Percentiles rank a stretch among this genome's conserved stretches.
phyloP scores from a whole-genome alignment of 1,140 invertebrate genomes.

The Druon quercuslanigerum region DNA sequence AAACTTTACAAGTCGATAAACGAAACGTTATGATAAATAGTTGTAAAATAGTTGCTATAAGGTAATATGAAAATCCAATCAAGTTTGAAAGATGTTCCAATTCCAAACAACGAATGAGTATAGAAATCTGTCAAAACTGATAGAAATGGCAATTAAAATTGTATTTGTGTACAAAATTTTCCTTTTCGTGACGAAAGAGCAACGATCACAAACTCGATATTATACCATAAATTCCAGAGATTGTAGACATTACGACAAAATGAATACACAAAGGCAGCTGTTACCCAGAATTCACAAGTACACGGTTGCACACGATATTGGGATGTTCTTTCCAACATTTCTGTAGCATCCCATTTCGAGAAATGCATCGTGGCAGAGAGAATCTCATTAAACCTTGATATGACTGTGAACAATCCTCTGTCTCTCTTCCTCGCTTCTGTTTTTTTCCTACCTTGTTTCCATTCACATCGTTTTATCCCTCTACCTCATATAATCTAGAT shows the following conservation, averaged over 20 bases:
- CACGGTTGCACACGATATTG: slow-evolving; percentile 39
- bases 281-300: slow-evolving; percentile 43
- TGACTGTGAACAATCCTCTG: slow-evolving; percentile 31
- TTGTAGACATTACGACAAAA: slow-evolving; percentile 42
- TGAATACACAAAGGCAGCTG: slow-evolving; percentile 56
- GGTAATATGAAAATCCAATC: too few species aligned
- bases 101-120: background rate
- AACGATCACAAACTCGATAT: background rate
- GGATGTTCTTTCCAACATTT: slow-evolving; percentile 30
- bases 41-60: too few species aligned
- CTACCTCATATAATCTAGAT: slow-evolving; percentile 15
- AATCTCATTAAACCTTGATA: slow-evolving; percentile 50
- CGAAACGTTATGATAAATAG: too few species aligned
- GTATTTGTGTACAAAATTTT: background rate
- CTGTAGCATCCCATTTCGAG: slow-evolving; percentile 5
- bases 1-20: too few species aligned
- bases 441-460: slow-evolving; percentile 2
- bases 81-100: too few species aligned
- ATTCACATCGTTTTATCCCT: slow-evolving; percentile 1
- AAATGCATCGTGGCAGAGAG: slow-evolving; percentile 43
- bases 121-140: background rate
- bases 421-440: background rate
- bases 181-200: background rate
- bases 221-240: background rate
- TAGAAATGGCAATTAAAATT: slow-evolving; percentile 9